These are phyloP conservation scores for Lindbergichthys nudifrons DNA, from an alignment of 2,797 vertebrate genomes.

Conservation along the genomic window DNA sequence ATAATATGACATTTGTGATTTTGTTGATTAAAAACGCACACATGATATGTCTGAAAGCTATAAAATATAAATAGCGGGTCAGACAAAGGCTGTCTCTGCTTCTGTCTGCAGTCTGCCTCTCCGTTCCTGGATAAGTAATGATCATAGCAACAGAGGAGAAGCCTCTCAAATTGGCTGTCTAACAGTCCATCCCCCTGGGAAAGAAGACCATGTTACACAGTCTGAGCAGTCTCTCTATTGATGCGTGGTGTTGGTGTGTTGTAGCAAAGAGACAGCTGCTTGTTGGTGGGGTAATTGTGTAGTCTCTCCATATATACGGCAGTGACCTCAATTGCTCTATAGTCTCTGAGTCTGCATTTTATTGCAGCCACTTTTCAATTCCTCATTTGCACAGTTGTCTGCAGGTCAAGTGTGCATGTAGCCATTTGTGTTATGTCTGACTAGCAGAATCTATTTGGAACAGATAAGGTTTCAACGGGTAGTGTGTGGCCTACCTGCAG, in stretches of 20 bases:
- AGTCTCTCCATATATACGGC: constrained; percentile 51
- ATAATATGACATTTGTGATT: neutral
- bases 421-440: constrained; percentile 5
- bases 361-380: constrained; percentile 30
- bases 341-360: constrained; percentile 58
- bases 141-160: constrained; percentile 57
- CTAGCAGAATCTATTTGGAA: constrained; percentile 3
- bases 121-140: constrained; percentile 47
- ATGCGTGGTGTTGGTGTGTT: constrained; percentile 51
- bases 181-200: constrained; percentile 58
- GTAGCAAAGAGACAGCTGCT: constrained; percentile 65
- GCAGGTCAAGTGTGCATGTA: neutral
- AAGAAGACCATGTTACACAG: constrained; percentile 47
- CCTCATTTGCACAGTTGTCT: constrained; percentile 16
- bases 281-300: constrained; percentile 66
- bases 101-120: constrained; percentile 25
- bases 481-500: neutral
- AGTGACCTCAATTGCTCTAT: constrained; percentile 69
- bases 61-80: constrained; percentile 26
- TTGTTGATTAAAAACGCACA: neutral
- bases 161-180: constrained; percentile 66
- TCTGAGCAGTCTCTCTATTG: constrained; percentile 55
- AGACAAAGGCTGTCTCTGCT: constrained; percentile 17
- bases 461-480: neutral
- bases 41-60: neutral